phyloP scores from a whole-genome alignment of 1,140 invertebrate genomes.

The Elysia chlorotica region DNA sequence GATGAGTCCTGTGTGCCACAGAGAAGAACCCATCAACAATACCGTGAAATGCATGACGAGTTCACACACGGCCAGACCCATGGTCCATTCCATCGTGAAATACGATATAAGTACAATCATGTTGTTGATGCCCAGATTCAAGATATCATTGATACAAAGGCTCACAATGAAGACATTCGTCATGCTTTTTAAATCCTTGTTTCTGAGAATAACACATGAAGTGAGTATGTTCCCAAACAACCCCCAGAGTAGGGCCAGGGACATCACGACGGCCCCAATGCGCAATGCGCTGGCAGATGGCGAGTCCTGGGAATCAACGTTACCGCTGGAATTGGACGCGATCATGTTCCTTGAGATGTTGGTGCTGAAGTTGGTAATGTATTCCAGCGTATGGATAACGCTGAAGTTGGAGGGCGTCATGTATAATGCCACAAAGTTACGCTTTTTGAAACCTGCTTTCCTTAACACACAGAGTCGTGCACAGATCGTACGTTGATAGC shows the following conservation, averaged over 20 bases:
- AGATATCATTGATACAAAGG: conserved; percentile 60
- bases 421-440: too few relatives aligned
- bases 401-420: too few relatives aligned
- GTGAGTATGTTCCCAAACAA: conserved; percentile 52
- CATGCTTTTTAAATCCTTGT: conserved; percentile 51
- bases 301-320: conserved; percentile 1
- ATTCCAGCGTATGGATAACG: too few relatives aligned
- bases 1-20: conserved; percentile 61
- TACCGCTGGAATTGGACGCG: not conserved
- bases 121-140: conserved; percentile 59
- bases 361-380: conserved; percentile 9
- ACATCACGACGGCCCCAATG: conserved; percentile 49
- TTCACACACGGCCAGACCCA: conserved; percentile 51
- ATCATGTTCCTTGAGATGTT: not conserved
- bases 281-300: conserved; percentile 44
- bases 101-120: conserved; percentile 59
- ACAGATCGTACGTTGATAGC: too few relatives aligned
- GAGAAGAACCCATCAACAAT: conserved; percentile 54
- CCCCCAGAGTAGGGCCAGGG: conserved; percentile 43
- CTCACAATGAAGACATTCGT: conserved; percentile 60
- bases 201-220: conserved; percentile 41
- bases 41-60: conserved; percentile 56
- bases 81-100: conserved; percentile 49
- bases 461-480: too few relatives aligned
- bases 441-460: too few relatives aligned